Conservation (phyloP, 2,797 vertebrate genomes). For the Hoplostethus atlanticus region DNA sequence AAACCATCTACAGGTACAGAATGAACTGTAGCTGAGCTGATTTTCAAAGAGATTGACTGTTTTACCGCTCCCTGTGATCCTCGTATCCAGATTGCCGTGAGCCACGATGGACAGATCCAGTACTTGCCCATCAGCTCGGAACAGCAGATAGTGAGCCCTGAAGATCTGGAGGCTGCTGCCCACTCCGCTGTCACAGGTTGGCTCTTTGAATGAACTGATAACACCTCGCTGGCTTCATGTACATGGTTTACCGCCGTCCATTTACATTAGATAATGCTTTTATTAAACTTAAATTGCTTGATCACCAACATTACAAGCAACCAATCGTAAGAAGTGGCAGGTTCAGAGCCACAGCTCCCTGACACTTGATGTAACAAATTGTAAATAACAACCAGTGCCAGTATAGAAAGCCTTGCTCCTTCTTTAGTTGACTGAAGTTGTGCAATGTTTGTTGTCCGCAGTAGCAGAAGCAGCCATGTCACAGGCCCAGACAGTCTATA, state of each 20-base stretch:
- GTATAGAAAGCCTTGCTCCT: background rate
- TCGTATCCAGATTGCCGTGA: slow-evolving; percentile 79
- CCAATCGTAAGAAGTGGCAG: background rate
- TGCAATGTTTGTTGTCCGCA: slow-evolving; percentile 67
- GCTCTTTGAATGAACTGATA: slow-evolving; percentile 14
- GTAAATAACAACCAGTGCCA: background rate
- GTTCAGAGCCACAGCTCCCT: background rate
- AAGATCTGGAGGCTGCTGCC: slow-evolving; percentile 91
- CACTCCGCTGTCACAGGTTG: slow-evolving; percentile 94
- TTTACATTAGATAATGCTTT: background rate
- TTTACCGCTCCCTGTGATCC: background rate
- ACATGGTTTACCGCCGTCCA: background rate
- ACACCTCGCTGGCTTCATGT: background rate
- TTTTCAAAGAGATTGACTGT: background rate
- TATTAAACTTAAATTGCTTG: background rate
- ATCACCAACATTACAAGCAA: background rate
- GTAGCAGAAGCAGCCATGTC: slow-evolving; percentile 93
- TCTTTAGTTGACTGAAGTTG: background rate
- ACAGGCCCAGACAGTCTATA: slow-evolving; percentile 90
- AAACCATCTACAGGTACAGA: background rate
- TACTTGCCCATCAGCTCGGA: slow-evolving; percentile 92
- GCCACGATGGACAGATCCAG: slow-evolving; percentile 91
- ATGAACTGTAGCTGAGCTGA: background rate
- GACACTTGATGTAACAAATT: background rate
- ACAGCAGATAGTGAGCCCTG: slow-evolving; percentile 91